Percentiles rank a stretch among this genome's conserved stretches.
Conservation (phyloP, 2,797 vertebrate species). For the Mormyrus proboscirostris region DNA sequence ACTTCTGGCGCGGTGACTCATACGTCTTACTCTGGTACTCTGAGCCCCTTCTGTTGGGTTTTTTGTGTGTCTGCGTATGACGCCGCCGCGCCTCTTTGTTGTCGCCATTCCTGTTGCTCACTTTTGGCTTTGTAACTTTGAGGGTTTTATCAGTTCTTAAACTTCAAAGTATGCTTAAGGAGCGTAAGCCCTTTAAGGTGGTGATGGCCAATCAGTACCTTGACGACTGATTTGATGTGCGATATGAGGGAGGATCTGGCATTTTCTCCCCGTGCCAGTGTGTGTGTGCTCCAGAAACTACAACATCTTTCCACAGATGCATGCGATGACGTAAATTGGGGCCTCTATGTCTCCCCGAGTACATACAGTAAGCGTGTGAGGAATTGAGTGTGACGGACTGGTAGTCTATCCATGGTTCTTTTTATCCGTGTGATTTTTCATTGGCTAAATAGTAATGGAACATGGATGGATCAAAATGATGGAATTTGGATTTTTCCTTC, state of each 20-base stretch:
- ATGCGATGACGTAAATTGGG: background rate
- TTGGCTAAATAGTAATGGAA: background rate
- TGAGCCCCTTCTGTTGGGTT: background rate
- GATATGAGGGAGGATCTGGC: background rate
- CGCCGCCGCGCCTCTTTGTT: too few species aligned
- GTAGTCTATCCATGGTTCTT: background rate
- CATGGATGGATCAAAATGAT: background rate
- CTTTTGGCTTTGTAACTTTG: background rate
- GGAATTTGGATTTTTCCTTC: background rate
- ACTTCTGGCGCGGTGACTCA: constrained; percentile 28
- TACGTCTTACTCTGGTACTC: constrained; percentile 22
- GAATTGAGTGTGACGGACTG: background rate
- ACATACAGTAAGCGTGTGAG: background rate
- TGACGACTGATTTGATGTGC: background rate
- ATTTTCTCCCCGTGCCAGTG: background rate
- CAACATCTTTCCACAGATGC: background rate
- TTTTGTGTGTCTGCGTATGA: background rate
- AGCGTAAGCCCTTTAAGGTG: too few species aligned
- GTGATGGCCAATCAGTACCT: too few species aligned
- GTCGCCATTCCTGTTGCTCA: background rate
- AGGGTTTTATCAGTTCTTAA: background rate
- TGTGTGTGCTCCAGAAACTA: background rate
- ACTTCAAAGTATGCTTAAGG: background rate
- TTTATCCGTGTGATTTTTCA: too few species aligned
- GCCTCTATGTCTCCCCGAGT: background rate